Base-by-base conservation (phyloP, 1,140 invertebrate species). In the Orchestia grillus region DNA sequence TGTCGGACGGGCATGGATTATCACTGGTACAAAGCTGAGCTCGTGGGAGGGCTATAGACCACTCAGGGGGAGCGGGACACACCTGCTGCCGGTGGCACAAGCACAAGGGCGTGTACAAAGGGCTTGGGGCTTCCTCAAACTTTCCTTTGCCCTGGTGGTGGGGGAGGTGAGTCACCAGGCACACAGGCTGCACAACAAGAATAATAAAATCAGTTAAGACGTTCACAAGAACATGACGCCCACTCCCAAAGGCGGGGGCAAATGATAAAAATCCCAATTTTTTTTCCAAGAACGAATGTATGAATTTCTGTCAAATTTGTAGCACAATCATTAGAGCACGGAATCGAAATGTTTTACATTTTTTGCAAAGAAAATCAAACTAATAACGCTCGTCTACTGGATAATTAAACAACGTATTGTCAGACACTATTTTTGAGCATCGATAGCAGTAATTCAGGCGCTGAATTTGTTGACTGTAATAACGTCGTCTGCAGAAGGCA, bases 131-230 rank as follows among this genome's bases (percentile, higher is more conserved):
- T 8, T 40, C 44, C 11, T 94, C 40, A 44, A 47, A 40, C 92
- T 94, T 47, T 19, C 92, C 92, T 40, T 40, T 44, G 40, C 44
- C 92, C 44, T 94, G 43, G 40, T 94, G 19, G 92, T 44, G 43
- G 44, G 92, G 92, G 43, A 94, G 43, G 44, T 94, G 92, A 42
- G 92, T 94, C 92, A 94, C 92, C 44, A 94, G n/a, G 40, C 92
- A 94, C 1, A 94, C 92, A 94, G 92, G 92, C 92, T 94, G 92
- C 92, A 47, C 92, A 94, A 19, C 0, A 94, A 94, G 0, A 47
- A 47, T 6, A 47, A 77, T 77, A 19, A 77, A 77, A 77, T 77
- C 36, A 15, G 36, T 36, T 36, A 23, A 77, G 62, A 94, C 92
- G 47, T 15, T 15, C 4, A 94, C 44, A 15, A 90, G 47, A 77